A percentile compares a stretch with the other conserved stretches of the same genome.
phyloP scores from a whole-genome alignment of 2,797 vertebrate genomes.

The Gouania willdenowi region DNA sequence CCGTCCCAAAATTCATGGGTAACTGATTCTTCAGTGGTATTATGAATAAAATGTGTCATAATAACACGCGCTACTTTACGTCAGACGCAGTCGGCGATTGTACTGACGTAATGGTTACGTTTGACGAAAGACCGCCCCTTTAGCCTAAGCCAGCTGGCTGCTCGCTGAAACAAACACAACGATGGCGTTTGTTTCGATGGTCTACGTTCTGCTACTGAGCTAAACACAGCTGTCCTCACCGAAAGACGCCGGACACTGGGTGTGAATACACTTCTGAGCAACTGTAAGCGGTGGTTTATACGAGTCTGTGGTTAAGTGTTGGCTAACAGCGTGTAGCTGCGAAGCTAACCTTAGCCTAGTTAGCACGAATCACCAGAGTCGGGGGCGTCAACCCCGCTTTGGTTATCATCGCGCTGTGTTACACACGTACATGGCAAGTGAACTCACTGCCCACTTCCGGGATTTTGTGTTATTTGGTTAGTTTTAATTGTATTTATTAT shows the following conservation, averaged over 20 bases:
- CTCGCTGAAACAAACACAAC: slow-evolving; percentile 49
- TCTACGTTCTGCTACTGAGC: not conserved
- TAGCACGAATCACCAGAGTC: slow-evolving; percentile 20
- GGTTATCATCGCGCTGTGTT: not conserved
- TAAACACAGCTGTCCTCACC: slow-evolving; percentile 2
- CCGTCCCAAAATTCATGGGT: no score
- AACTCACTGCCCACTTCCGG: no score
- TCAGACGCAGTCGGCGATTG: no score
- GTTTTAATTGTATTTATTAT: no score
- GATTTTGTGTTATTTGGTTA: no score
- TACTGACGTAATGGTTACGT: slow-evolving; percentile 31
- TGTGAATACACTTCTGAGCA: not conserved
- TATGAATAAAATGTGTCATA: no score
- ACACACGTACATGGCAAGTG: no score
- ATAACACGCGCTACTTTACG: no score
- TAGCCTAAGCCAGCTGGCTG: slow-evolving; percentile 3
- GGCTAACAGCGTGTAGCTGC: slow-evolving; percentile 2
- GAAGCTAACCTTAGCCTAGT: slow-evolving; percentile 40
- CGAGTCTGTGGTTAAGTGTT: not conserved
- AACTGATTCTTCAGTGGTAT: no score
- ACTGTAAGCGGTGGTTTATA: slow-evolving; percentile 33
- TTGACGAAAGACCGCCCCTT: slow-evolving; percentile 4
- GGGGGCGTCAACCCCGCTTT: slow-evolving; percentile 8
- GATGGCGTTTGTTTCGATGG: slow-evolving; percentile 30
- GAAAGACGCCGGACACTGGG: not conserved